Base-by-base conservation (phyloP, 1,140 invertebrate species). In the Rhopalosiphum maidis region DNA sequence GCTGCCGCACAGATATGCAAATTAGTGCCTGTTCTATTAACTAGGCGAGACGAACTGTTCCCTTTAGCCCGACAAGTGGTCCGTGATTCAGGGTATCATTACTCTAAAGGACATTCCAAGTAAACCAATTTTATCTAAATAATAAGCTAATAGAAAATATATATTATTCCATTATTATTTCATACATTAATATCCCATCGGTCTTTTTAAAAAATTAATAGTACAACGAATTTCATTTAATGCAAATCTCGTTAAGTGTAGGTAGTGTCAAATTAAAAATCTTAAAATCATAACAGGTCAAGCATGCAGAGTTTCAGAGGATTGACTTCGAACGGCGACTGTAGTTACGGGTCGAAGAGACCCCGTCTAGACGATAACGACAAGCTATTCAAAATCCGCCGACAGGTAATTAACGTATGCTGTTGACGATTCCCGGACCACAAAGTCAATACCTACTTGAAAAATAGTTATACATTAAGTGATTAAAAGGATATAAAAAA, bases 1-100 rank as follows among this genome's bases (percentile, higher is more conserved):
- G 99, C 99, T 1, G 98, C 99, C 0, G 98, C 98, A 3, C 99
- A 99, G 95, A 97, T 99, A 93, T 99, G 99, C 95, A 96, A 97
- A 95, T 97, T 98, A 95, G 97, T 98, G 93, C 98, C 98, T 2
- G 97, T 98, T 8, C 95, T 99, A 60, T 96, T 99, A 77, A 99
- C 98, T 6, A 96, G 99, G 68, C 96, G 99, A 55, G 98, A 99
- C 95, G 98, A 99, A 95, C 96, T 99, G 51, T 99, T 99, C 95
- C 98, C 98, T 8, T 96, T 99, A 91, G 99, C 99, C 0, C 96
- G 99, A 92, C 98, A 99, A 95, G 98, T 99, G 30, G 99, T 99
- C 37, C 96, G 98, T 93, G 97, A 99, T 94, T 98, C 98, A 48
- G 98, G 98, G 0, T 98, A 99, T 94, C 97, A 98, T 95, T 98